Evolutionary conservation across 2,113 vertebrate genomes (phyloP), one percentile per base, ranked within the genome.

Genomic region (Paralichthys olivaceus): DNA sequence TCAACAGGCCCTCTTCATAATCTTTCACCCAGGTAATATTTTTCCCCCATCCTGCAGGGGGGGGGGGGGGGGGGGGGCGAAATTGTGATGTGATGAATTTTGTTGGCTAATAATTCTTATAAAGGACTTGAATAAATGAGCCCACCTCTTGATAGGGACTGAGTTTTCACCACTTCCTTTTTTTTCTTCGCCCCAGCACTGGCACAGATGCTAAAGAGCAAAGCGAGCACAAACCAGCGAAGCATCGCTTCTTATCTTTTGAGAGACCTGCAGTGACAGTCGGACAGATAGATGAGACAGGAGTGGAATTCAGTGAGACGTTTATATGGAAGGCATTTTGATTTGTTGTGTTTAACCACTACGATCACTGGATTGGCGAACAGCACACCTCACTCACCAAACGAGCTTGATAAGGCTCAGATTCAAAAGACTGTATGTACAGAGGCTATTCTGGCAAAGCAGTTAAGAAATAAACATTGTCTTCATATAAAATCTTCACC

Each of bases 1-100:
- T 92, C 55, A 87, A 83, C 72, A 97, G 93, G 8, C 92, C 96
- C 61, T 95, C 95, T 78, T 96, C 95, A 25, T 96, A 97, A 34
- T 90, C 96, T 85, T 95, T 86, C 14, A 94, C 93, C 96, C 96
- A 98, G 0, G 49, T 90, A 61, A 97, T 96, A 28, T 90, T 88
- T 80, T 94, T 84, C 22, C 96, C 96, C 96, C 96, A 98, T 14
- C 96, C 96, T 98, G 75, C 56, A 91, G 12, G 37, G 11, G 9
- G 11, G 37, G 11, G 34, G 34, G 3, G 11, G 2, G 28, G 28
- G 28, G 28, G 28, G n/a, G n/a, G n/a, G n/a, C n/a, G n/a, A 34
- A 9, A 34, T 34, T 34, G 32, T 13, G 37, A 40, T 40, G 37
- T 40, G 11, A 12, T 47, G 4, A 17, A 47, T 47, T 19, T 19